phyloP scores from a whole-genome alignment of 2,113 vertebrate species.

The Arenaria interpres region DNA sequence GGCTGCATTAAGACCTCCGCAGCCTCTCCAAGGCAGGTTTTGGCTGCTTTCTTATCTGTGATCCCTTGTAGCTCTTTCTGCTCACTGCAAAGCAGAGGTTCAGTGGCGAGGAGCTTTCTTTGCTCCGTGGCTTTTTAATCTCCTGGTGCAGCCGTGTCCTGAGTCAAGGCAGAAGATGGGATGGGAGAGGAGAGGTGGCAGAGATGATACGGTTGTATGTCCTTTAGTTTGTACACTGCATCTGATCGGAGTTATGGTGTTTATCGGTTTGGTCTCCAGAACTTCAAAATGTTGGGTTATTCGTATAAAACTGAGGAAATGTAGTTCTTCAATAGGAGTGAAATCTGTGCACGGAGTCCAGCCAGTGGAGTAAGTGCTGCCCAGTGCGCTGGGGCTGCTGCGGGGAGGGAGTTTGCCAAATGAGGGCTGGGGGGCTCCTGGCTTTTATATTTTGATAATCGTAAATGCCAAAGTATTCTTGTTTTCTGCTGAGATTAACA shows the following conservation, averaged over 20 bases:
- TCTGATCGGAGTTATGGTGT: background rate
- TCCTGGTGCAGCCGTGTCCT: background rate
- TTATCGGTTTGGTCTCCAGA: background rate
- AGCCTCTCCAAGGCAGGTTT: background rate
- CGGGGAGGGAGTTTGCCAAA: background rate
- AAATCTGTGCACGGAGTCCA: background rate
- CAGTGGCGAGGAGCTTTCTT: background rate
- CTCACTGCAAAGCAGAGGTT: background rate
- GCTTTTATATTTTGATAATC: background rate
- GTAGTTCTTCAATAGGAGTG: background rate
- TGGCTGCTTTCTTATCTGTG: background rate
- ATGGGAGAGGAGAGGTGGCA: background rate
- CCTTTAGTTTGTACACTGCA: background rate
- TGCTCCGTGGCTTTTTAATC: background rate
- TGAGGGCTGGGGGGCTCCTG: background rate
- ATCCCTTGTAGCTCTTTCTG: background rate
- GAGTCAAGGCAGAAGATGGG: background rate
- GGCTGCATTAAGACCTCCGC: background rate
- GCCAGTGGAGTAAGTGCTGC: too few species aligned
- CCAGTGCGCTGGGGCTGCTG: background rate
- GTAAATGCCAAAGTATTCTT: background rate
- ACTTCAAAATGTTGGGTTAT: background rate
- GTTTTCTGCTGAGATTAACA: background rate
- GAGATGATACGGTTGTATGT: fast-evolving
- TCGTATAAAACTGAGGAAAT: background rate